Evolutionary conservation across 2,797 vertebrate genomes (phyloP).

Genomic region (Euphonia xanthogaster): DNA sequence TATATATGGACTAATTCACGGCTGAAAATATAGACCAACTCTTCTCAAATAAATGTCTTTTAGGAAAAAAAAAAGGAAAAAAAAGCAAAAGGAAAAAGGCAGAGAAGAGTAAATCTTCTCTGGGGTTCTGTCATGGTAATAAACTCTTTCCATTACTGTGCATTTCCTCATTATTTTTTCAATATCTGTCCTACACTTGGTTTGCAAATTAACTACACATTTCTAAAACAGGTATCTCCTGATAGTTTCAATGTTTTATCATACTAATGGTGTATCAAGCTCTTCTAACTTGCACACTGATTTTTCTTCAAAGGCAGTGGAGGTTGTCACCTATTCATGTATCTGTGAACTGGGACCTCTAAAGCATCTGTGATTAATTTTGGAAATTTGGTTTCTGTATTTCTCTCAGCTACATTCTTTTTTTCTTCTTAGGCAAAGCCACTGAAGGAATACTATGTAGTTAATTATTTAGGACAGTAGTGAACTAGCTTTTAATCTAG

Average conservation of each 20-base stretch:
- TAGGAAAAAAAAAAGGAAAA: too few species aligned
- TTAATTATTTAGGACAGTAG: neutral
- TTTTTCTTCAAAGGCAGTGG: neutral
- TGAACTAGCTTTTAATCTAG: neutral
- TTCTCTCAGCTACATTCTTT: neutral
- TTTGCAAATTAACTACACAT: neutral
- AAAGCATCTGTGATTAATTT: neutral
- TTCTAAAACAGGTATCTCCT: neutral
- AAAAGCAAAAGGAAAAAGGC: rapidly evolving
- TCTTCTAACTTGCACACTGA: neutral
- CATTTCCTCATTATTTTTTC: neutral
- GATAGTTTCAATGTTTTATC: neutral
- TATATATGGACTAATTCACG: neutral
- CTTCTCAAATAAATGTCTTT: neutral
- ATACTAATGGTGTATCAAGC: neutral
- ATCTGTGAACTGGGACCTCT: neutral
- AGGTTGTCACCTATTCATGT: neutral
- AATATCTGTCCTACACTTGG: neutral
- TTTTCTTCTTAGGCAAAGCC: neutral
- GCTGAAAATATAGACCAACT: neutral
- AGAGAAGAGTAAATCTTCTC: neutral
- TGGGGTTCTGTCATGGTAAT: neutral
- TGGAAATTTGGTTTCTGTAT: neutral
- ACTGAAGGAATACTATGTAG: neutral
- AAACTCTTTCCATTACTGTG: neutral